Base-by-base conservation (phyloP, 2,797 vertebrate species). In the Sorex maritimensis region DNA sequence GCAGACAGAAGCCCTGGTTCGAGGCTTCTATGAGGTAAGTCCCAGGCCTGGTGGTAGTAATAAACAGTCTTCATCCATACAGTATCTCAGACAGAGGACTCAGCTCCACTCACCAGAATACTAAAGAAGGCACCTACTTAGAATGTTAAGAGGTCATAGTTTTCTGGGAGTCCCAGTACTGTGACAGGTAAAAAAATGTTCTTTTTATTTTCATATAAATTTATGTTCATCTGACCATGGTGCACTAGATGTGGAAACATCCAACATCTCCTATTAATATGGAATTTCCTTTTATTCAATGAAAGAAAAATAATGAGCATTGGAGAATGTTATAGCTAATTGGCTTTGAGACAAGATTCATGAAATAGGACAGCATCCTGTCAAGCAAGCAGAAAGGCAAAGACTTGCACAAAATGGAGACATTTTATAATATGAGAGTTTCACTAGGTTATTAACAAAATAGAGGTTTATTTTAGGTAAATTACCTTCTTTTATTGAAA, bases 21-120 rank as follows among this genome's bases (percentile, higher is more conserved):
- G 99, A 94, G 99, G 99, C 75, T 99, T 99, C 98, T 99, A 99
- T 2, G 99, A 99, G 99, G 99, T 99, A 96, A 98, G 97, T 93
- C 61, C 30, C 1, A 0, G 0, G 7, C 7, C 5, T 1, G 0
- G 17, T 30, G 2, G 14, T 65, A 26, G 41, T 30, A 44, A 30
- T n/a, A 21, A 28, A 28, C 34, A 12, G 1, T 21, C 38, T 68
- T 44, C 7, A 2, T 30, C 7, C 6, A 19, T 26, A 52, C 15
- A 23, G 34, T 38, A 24, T 63, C 24, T n/a, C 34, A 7, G 58
- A 49, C 49, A 23, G 6, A 71, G 55, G 28, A 5, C 26, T 68
- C 10, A 7, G 34, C 28, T 69, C 17, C 63, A 1, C 14, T 58
- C 44, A 14, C 12, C 61, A 71, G 34, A 24, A 3, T 10, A 8